Evolutionary conservation across 2,888 invertebrate genomes (phyloP).

Genomic region (Rhingia rostrata): DNA sequence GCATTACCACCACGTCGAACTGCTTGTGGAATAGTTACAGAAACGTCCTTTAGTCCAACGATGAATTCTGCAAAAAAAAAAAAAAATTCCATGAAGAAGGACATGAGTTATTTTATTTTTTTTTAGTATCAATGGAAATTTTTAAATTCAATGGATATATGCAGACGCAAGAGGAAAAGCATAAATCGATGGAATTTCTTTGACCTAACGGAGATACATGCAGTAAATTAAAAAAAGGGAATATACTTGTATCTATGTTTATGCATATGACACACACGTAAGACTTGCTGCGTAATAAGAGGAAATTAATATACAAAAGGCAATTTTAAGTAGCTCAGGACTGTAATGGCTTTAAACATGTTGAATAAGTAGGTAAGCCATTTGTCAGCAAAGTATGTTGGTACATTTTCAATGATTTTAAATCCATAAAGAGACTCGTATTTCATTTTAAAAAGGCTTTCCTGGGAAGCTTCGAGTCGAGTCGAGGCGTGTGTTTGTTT

Average conservation of each 20-base stretch:
- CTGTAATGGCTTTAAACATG: neutral
- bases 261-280: neutral
- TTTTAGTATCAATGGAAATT: constrained; percentile 16
- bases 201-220: neutral
- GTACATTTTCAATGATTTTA: no score
- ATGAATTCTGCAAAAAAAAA: constrained; percentile 80
- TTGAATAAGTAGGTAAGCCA: neutral
- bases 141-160: constrained; percentile 17
- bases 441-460: no score
- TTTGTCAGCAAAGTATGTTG: neutral
- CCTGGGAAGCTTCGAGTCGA: no score
- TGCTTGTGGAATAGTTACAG: constrained; percentile 87
- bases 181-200: neutral
- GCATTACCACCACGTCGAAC: constrained; percentile 87
- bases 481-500: no score
- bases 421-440: no score
- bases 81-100: neutral
- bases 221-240: neutral
- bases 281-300: neutral
- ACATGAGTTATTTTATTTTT: neutral
- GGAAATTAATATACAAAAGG: neutral
- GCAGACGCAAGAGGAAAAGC: neutral
- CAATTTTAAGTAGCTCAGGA: neutral
- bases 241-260: no score
- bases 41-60: constrained; percentile 86